A percentile compares a stretch with the other conserved stretches of the same genome.
These are phyloP conservation scores for Pectinophora gossypiella DNA, from an alignment of 1,140 invertebrate species.

Conservation along the genomic window DNA sequence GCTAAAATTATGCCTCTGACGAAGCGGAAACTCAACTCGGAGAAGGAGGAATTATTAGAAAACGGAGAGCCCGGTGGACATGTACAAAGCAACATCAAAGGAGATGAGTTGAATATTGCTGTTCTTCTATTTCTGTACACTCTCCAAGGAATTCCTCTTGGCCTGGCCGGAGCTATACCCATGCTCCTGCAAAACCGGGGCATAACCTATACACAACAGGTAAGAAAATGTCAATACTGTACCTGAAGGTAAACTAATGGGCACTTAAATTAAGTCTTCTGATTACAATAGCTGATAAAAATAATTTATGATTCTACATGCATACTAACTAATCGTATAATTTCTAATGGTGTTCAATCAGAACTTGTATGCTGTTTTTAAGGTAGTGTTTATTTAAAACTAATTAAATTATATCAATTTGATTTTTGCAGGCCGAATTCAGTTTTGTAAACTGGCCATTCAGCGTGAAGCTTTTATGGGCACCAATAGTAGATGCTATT, in stretches of 20 bases:
- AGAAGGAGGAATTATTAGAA: conserved; percentile 60
- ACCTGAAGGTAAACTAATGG: no score
- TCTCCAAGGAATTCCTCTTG: conserved; percentile 97
- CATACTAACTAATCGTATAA: no score
- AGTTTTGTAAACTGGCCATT: conserved; percentile 99
- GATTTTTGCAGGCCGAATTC: conserved; percentile 92
- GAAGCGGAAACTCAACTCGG: conserved; percentile 52
- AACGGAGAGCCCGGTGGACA: conserved; percentile 45
- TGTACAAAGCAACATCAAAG: conserved; percentile 77
- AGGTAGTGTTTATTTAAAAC: not conserved
- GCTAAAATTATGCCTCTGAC: conserved; percentile 51
- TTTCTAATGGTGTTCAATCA: no score
- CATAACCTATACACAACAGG: conserved; percentile 89
- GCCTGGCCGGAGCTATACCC: conserved; percentile 94
- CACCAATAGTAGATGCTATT: conserved; percentile 96
- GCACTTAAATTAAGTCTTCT: no score
- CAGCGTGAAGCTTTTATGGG: conserved; percentile 98
- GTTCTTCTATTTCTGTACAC: conserved; percentile 94
- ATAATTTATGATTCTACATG: no score
- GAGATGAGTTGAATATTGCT: conserved; percentile 86
- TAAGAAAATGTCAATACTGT: no score
- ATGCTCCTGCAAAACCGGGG: conserved; percentile 95
- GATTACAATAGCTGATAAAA: no score
- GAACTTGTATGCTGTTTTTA: not conserved
- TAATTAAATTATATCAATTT: not conserved